Evolutionary conservation across 2,113 vertebrate genomes (phyloP).

Genomic region (Cynopterus brachyotis): DNA sequence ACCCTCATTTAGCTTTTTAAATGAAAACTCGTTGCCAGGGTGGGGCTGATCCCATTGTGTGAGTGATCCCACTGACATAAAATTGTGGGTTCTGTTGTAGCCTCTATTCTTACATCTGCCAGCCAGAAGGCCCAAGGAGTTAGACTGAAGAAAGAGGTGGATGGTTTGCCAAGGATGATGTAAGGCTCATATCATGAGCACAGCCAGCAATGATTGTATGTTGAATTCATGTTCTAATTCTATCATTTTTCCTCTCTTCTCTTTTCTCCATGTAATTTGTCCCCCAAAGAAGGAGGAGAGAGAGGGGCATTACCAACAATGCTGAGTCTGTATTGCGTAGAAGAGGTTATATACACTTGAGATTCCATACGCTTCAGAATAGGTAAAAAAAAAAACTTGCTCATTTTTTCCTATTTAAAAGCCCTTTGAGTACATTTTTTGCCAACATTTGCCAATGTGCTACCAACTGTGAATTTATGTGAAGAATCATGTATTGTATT

Average conservation of each 20-base stretch:
- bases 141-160: not conserved
- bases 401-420: constrained; percentile 67
- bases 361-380: not conserved
- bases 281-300: not conserved
- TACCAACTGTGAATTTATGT: constrained; percentile 13
- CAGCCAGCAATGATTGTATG: constrained; percentile 4
- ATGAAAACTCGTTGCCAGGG: constrained; percentile 58
- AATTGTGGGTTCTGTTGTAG: not conserved
- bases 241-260: not conserved
- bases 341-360: not conserved
- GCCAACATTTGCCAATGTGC: constrained; percentile 23
- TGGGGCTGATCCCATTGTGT: constrained; percentile 17
- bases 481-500: constrained; percentile 1
- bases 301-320: not conserved
- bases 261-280: not conserved
- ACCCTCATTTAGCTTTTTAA: constrained; percentile 66
- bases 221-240: not conserved
- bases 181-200: not conserved
- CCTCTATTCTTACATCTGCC: constrained; percentile 69
- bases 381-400: not conserved
- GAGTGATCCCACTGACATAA: constrained; percentile 49
- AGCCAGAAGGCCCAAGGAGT: constrained; percentile 51
- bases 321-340: not conserved
- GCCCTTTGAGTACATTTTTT: constrained; percentile 7
- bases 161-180: constrained; percentile 46